Base-by-base conservation (phyloP, 2,113 vertebrate genomes). In the Tringa solitaria region DNA sequence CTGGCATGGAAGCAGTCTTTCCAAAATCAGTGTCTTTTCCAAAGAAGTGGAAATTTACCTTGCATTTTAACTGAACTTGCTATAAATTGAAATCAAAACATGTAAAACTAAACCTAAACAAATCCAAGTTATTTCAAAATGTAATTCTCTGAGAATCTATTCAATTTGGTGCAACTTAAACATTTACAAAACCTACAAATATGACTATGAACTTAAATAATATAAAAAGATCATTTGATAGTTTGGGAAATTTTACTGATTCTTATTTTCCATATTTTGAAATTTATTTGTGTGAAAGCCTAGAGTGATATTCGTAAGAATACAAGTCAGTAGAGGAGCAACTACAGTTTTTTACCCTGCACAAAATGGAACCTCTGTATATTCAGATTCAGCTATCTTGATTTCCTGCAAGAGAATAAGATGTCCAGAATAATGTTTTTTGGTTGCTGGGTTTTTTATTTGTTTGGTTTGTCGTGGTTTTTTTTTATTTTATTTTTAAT, bases 321-420 rank as follows among this genome's bases (percentile, higher is more conserved):
- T n/a, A 79, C 43, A 30, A 37, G 4, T n/a, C 57, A 56, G 3
- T 26, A 72, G 23, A 69, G 10, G 2, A 83, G 3, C 2, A 79
- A 28, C 10, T 46, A 37, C 18, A 39, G 10, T 37, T 82, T 82
- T 77, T 82, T 48, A 56, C 2, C 6, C 68, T 60, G 15, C 12
- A 73, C 0, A 0, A 72, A 69, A 64, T 3, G 2, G 24, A 87
- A 77, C 3, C 5, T 48, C 23, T 9, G 2, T 27, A 54, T 35
- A 63, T 16, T 69, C 9, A 77, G 16, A 5, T 61, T 64, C 15
- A 41, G 12, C 5, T 83, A 7, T n/a, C 11, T 35, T 57, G 26
- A 7, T 83, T 75, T 70, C 33, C 35, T 75, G 48, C 7, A 64
- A 48, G 14, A 77, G 2, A 82, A 51, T n/a, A 2, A 74, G 39